Base-by-base conservation (phyloP, 2,888 invertebrate genomes). In the Cataglyphis livida region DNA sequence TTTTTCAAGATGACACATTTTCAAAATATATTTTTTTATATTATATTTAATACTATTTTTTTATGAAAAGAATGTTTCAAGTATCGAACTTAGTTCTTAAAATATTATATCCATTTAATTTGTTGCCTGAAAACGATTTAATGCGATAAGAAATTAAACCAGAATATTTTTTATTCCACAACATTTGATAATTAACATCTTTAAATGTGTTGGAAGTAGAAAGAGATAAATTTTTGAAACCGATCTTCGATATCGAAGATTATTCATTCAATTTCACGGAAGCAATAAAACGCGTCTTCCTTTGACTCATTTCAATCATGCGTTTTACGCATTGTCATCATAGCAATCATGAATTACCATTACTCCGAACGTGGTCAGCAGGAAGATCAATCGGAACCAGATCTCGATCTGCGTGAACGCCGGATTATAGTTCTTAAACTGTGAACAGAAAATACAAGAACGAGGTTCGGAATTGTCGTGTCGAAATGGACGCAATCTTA, bases 351-450 rank as follows among this genome's bases (percentile, higher is more conserved):
- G 15, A 38, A 97, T 97, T 96, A 99, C 99, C 90, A 98, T 97
- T 54, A 98, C 97, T 83, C 97, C 95, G 94, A 99, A 99, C 1
- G 98, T 97, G 59, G 97, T 96, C 61, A 98, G 95, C 73, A 99
- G 95, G 95, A 99, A 99, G 91, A 99, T 97, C 94, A 99, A 98
- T 90, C 99, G 96, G 94, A 99, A 98, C 98, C 99, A 99, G 85
- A 99, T 98, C 95, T 99, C 99, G 94, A 99, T 97, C 95, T 99
- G 98, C 44, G 99, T 99, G 94, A 99, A 99, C 12, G 97, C 97
- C 66, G 99, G 98, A 95, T 98, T 99, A 95, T 99, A 99, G 3
- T 98, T 98, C 95, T 98, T 98, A 94, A 99, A 98, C 99, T 99
- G 96, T 83, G 96, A 96, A 89, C 84, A 90, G 87, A 86, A 74